Conservation (phyloP, 2,113 vertebrate genomes). For the Calonectris borealis region DNA sequence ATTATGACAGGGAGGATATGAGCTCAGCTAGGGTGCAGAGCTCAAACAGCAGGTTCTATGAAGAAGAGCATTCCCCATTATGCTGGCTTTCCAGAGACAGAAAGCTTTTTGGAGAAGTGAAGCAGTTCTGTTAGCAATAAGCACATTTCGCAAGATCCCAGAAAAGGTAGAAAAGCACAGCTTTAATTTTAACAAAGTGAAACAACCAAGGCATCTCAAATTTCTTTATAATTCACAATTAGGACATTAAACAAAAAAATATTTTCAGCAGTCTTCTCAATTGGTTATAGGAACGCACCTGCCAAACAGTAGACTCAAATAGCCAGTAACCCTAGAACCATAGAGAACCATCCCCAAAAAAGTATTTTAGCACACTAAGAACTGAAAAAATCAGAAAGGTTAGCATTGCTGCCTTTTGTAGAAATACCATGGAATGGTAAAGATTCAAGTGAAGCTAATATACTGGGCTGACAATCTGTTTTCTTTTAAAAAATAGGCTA, state of each 20-base stretch:
- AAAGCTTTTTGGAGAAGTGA: neutral
- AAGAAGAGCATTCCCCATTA: neutral
- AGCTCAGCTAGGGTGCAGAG: neutral
- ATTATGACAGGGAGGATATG: neutral
- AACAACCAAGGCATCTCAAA: neutral
- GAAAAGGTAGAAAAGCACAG: neutral
- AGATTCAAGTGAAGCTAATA: neutral
- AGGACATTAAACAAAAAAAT: neutral
- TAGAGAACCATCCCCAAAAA: neutral
- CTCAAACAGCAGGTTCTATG: neutral
- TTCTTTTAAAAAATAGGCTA: neutral
- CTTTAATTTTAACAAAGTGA: neutral
- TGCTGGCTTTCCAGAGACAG: rapidly evolving
- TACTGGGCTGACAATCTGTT: neutral
- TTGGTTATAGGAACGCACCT: neutral
- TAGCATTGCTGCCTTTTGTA: neutral
- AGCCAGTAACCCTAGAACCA: neutral
- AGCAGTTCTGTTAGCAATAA: neutral
- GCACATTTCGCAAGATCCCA: neutral
- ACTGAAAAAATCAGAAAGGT: neutral
- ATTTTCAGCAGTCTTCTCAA: neutral
- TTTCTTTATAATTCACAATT: neutral
- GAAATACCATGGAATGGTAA: neutral
- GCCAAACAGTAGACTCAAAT: neutral
- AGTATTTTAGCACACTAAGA: neutral